Evolutionary conservation across 2,797 vertebrate species (phyloP).

Genomic region (Nasua narica): DNA sequence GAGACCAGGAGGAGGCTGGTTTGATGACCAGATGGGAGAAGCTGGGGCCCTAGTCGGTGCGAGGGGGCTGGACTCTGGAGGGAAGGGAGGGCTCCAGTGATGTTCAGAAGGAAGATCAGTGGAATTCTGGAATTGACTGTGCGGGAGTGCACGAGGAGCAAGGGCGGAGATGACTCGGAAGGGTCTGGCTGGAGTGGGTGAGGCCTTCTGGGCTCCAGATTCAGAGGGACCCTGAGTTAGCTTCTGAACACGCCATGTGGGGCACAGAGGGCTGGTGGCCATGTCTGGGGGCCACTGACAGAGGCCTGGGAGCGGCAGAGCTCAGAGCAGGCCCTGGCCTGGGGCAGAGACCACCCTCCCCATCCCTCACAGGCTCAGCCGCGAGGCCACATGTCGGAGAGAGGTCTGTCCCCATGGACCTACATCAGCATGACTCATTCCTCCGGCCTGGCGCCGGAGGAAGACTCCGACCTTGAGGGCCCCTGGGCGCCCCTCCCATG

Average conservation of each 20-base stretch:
- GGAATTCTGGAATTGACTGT: background rate
- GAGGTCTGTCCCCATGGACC: background rate
- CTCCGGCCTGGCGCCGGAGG: background rate
- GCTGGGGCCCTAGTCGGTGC: background rate
- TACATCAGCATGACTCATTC: background rate
- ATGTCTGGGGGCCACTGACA: too few species aligned
- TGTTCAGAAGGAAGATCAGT: background rate
- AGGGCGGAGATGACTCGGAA: accelerated
- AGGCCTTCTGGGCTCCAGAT: background rate
- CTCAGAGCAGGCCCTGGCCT: background rate
- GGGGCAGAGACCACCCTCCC: background rate
- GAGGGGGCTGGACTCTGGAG: background rate
- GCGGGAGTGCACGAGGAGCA: background rate
- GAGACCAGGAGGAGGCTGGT: background rate
- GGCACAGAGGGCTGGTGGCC: background rate
- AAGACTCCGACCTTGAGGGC: background rate
- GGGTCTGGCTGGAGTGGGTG: too few species aligned
- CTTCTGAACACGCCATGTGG: background rate
- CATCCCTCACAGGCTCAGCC: background rate
- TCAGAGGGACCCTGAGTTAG: background rate
- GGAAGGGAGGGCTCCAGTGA: background rate
- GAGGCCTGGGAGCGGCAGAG: background rate
- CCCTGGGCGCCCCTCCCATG: background rate
- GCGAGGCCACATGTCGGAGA: background rate
- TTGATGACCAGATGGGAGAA: background rate